A percentile compares a stretch with the other conserved stretches of the same genome.
Conservation (phyloP, 2,797 vertebrate species). For the Gila robusta region DNA sequence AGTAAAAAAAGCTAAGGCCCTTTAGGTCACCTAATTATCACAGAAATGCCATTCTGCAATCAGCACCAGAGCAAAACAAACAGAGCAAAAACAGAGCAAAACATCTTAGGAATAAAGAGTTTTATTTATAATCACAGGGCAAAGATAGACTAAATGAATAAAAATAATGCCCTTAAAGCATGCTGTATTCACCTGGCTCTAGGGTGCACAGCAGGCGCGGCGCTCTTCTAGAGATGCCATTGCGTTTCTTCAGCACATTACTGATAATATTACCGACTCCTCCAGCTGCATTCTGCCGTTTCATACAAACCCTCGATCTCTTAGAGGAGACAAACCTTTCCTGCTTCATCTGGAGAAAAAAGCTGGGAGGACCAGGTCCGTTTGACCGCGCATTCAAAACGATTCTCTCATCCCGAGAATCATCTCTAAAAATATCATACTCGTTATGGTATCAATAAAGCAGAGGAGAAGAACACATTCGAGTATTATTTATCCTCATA, state of each 20-base stretch:
- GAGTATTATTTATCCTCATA: background rate
- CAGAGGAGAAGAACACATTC: background rate
- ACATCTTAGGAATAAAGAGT: background rate
- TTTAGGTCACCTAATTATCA: background rate
- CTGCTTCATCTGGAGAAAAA: slow-evolving; percentile 81
- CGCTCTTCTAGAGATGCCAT: slow-evolving; percentile 92
- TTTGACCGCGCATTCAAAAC: slow-evolving; percentile 12
- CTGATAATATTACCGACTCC: slow-evolving; percentile 94
- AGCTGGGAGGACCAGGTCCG: background rate
- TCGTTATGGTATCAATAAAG: slow-evolving; percentile 52
- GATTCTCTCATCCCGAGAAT: background rate
- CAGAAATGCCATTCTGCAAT: background rate
- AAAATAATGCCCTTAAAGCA: background rate
- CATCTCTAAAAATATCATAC: background rate
- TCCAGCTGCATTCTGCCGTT: slow-evolving; percentile 78
- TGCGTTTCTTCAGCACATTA: slow-evolving; percentile 94
- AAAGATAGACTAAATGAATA: background rate
- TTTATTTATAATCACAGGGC: background rate
- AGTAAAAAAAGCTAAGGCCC: background rate
- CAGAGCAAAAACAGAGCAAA: too few relatives aligned
- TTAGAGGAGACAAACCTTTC: slow-evolving; percentile 83
- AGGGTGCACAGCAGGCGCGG: slow-evolving; percentile 95
- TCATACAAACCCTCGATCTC: slow-evolving; percentile 84
- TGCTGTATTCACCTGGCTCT: slow-evolving; percentile 88
- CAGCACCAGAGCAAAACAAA: background rate